Evolutionary conservation across 1,140 invertebrate species (phyloP), one percentile per base, ranked within the genome.

Genomic region (Gerris buenoi): DNA sequence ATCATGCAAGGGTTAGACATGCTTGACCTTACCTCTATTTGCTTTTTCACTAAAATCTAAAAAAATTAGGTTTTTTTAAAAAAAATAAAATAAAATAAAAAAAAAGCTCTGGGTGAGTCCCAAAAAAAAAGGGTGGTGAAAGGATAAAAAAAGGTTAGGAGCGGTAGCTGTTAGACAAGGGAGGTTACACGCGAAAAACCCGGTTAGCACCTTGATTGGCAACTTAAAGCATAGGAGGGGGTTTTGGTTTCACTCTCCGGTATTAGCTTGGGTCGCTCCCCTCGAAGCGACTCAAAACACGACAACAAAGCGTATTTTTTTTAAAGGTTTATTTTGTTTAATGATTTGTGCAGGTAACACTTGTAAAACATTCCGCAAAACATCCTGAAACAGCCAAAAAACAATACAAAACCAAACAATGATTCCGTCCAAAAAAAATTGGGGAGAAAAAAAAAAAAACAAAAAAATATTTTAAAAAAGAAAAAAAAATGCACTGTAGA

Each of bases 321-420:
- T 46, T 46, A 10, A 10, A 10, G 33, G 33, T 46, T 46, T 46
- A 10, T 46, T 46, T 46, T n/a, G n/a, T n/a, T 56, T 13, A 13
- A 56, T 13, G 22, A 60, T 60, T 60, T 60, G 58, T 60, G 58
- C 58, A 46, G 33, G 33, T 10, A 46, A 46, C 33, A 60, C 58
- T 60, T 60, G 58, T 15, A 60, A 60, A 15, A 60, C 23, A 22
- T 60, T 25, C 58, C 58, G 15, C 58, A 22, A 15, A 60, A 46
- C 15, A 25, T 60, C 58, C 58, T 60, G 58, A 60, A 60, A 60
- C 58, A 60, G 15, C 58, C 58, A 60, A 22, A 60, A 60, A 60
- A 60, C 5, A 60, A 60, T 3, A 60, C 15, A 60, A 15, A 60
- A 60, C 3, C 3, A 60, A 5, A 22, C 23, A 22, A 60, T 14